phyloP scores from a whole-genome alignment of 2,113 vertebrate species.

The Galemys pyrenaicus region DNA sequence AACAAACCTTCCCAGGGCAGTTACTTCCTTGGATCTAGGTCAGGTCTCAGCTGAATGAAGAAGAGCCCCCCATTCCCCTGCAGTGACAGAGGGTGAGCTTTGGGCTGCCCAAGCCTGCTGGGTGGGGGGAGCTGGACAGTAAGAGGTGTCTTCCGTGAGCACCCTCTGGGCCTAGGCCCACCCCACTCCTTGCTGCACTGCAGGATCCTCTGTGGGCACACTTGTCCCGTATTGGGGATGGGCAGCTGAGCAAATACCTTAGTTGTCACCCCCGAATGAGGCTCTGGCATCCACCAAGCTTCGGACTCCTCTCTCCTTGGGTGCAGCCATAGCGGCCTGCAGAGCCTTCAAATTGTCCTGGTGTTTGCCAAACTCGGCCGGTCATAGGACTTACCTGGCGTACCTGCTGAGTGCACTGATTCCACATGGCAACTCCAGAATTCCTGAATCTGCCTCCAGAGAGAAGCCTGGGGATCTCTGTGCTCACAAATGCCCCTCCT shows the following conservation, averaged over 20 bases:
- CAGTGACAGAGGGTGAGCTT: not conserved
- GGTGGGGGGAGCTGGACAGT: too few relatives aligned
- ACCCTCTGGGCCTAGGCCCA: accelerated
- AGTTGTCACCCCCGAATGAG: not conserved
- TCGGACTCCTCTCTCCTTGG: not conserved
- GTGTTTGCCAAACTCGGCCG: not conserved
- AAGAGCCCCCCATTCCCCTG: too few relatives aligned
- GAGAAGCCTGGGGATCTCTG: not conserved
- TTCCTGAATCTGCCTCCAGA: not conserved
- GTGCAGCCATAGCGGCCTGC: not conserved
- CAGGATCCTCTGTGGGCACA: not conserved
- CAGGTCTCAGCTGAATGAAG: not conserved
- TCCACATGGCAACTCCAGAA: not conserved
- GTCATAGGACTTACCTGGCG: not conserved
- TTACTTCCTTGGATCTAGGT: not conserved
- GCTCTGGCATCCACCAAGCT: not conserved
- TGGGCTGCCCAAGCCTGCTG: not conserved
- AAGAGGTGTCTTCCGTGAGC: not conserved
- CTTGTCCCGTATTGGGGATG: not conserved
- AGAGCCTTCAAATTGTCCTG: not conserved
- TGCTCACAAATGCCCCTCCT: not conserved
- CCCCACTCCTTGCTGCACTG: too few relatives aligned
- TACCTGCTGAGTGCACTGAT: not conserved
- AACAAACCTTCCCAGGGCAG: not conserved
- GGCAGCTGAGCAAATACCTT: not conserved